Conservation (phyloP, 2,113 vertebrate species). For the Isurus oxyrinchus region DNA sequence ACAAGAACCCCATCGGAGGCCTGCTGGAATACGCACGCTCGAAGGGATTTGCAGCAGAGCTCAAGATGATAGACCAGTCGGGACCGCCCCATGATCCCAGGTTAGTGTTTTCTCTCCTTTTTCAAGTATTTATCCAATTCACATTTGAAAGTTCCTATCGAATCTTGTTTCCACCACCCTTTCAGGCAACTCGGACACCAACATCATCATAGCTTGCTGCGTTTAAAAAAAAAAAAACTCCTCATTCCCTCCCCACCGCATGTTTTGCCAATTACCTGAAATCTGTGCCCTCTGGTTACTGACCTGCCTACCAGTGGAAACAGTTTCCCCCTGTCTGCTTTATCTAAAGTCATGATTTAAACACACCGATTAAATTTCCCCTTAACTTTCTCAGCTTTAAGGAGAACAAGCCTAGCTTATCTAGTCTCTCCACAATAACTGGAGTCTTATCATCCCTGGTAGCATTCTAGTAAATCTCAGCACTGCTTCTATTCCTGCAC, state of each 20-base stretch:
- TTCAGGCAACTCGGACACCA: not conserved
- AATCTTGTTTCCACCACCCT: not conserved
- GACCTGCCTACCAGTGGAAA: no score
- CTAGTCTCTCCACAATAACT: not conserved
- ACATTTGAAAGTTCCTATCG: not conserved
- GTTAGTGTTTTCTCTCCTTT: constrained; percentile 54
- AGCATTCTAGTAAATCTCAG: not conserved
- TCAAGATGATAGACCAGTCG: constrained; percentile 81
- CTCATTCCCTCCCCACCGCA: no score
- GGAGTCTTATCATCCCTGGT: not conserved
- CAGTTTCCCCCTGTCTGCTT: no score
- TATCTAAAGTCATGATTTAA: not conserved
- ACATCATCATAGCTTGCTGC: not conserved
- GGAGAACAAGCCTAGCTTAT: not conserved
- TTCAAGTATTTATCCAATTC: not conserved
- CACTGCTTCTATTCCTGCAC: no score
- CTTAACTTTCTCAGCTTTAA: not conserved
- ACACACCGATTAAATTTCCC: not conserved
- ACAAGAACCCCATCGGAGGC: constrained; percentile 84
- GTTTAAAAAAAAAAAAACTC: not conserved
- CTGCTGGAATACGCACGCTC: constrained; percentile 87
- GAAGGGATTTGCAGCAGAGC: constrained; percentile 87
- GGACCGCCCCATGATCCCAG: constrained; percentile 88
- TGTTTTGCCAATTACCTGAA: not conserved
- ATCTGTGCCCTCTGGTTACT: not conserved